Conservation (phyloP, 2,888 invertebrate genomes). For the Eristalinus aeneus region DNA sequence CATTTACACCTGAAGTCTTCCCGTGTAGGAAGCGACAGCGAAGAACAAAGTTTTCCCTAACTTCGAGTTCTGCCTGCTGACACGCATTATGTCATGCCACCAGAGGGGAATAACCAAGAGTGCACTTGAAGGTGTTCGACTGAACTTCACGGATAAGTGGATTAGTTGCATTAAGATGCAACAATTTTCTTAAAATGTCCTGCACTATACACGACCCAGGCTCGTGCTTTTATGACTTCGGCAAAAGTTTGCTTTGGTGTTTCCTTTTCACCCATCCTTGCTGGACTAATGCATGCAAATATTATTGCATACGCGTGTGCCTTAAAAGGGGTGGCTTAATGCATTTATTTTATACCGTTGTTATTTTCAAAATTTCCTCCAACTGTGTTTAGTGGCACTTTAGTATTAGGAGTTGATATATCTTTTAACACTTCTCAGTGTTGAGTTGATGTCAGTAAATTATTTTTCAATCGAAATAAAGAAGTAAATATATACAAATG, state of each 20-base stretch:
- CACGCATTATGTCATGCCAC: slow-evolving; percentile 24
- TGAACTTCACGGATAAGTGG: slow-evolving; percentile 1
- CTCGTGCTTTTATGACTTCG: not conserved
- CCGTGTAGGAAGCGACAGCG: not conserved
- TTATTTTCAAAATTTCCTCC: not conserved
- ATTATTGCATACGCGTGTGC: not conserved
- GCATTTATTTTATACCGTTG: not conserved
- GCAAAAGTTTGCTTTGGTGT: not conserved
- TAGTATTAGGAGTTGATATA: not conserved
- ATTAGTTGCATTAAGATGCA: slow-evolving; percentile 21
- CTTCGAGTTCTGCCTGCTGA: slow-evolving; percentile 9
- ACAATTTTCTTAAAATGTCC: slow-evolving; percentile 19
- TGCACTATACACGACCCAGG: not conserved
- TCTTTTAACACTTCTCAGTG: slow-evolving; percentile 1
- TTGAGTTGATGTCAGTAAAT: not conserved
- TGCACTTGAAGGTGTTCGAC: not conserved
- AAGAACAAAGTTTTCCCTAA: slow-evolving; percentile 1
- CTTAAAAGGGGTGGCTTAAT: not conserved
- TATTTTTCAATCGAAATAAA: not conserved
- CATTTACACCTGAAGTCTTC: slow-evolving; percentile 15
- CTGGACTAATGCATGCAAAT: not conserved
- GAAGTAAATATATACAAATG: not conserved
- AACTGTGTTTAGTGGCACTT: slow-evolving; percentile 6
- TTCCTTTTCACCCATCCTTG: not conserved
- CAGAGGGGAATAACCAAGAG: not conserved